Evolutionary conservation across 1,140 invertebrate species (phyloP), one percentile per base, ranked within the genome.

Genomic region (Chrysomallon squamiferum): DNA sequence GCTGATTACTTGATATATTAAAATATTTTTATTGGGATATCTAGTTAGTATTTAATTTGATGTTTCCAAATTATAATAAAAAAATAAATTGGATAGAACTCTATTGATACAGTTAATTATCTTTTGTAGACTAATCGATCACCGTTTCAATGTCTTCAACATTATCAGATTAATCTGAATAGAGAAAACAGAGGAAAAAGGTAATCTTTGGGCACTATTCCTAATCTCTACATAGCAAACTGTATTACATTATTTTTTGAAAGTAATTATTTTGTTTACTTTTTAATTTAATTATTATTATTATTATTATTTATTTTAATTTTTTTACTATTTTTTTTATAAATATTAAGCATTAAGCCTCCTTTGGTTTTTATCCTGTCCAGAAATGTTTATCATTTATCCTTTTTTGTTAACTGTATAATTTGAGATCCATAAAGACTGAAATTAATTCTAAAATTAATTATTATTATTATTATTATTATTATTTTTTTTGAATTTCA

Each of bases 141-240:
- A 49, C 67, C 84, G 3, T 85, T 77, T 50, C 82, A 84, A 47
- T 85, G 83, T 63, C 57, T 85, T n/a, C 80, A 83, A 68, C 77
- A 80, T 65, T 85, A 80, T 58, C 80, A 84, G 50, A 69, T 71
- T 25, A 72, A 80, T 56, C 64, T 84, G 13, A 78, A 77, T 63
- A 27, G 67, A n/a, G 67, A 72, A 20, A 72, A 65, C 54, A 58
- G 65, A 2, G 13, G 29, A 15, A 27, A n/a, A 22, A 50, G n/a
- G 47, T 1, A 27, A 22, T 11, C 20, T 50, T 7, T 50, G 7
- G 47, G 7, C n/a, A n/a, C 11, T 43, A n/a, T 43, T n/a, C 41
- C 11, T 43, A 43, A 13, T 43, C n/a, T 11, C 11, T n/a, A 11
- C 41, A 43, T 11, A 13, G 41, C 11, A 13, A 11, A 13, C 11